phyloP scores from a whole-genome alignment of 2,888 invertebrate species.

The Dryomyza anilis region DNA sequence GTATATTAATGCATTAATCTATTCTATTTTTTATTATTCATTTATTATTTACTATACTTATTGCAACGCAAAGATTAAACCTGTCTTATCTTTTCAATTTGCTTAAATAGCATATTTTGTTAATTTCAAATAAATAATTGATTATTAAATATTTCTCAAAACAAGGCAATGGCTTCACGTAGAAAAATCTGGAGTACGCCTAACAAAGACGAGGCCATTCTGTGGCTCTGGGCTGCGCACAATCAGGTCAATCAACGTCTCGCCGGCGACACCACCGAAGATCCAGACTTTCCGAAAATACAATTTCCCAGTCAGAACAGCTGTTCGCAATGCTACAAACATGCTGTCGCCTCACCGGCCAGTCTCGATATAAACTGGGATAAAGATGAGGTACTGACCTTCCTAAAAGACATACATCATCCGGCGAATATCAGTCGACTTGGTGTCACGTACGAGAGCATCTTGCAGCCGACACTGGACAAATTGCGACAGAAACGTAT shows the following conservation, averaged over 20 bases:
- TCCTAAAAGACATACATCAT: constrained; percentile 56
- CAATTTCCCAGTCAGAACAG: constrained; percentile 77
- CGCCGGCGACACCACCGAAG: constrained; percentile 85
- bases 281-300: constrained; percentile 85
- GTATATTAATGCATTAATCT: too few species aligned
- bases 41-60: too few species aligned
- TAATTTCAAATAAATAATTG: not conserved
- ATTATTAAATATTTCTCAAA: not conserved
- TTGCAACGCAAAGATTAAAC: too few species aligned
- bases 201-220: constrained; percentile 74
- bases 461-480: constrained; percentile 45
- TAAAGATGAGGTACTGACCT: constrained; percentile 52
- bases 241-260: constrained; percentile 91
- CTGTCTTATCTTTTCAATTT: too few species aligned
- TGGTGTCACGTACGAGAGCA: constrained; percentile 48
- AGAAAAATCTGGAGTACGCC: constrained; percentile 73
- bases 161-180: constrained; percentile 78
- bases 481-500: constrained; percentile 54
- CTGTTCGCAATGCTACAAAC: constrained; percentile 71
- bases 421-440: constrained; percentile 52
- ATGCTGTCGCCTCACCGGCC: constrained; percentile 24
- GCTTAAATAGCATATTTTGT: too few species aligned
- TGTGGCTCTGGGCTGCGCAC: constrained; percentile 95
- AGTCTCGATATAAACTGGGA: constrained; percentile 50
- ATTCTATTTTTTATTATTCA: too few species aligned